phyloP scores from a whole-genome alignment of 2,113 vertebrate genomes.

The Etia nguti region DNA sequence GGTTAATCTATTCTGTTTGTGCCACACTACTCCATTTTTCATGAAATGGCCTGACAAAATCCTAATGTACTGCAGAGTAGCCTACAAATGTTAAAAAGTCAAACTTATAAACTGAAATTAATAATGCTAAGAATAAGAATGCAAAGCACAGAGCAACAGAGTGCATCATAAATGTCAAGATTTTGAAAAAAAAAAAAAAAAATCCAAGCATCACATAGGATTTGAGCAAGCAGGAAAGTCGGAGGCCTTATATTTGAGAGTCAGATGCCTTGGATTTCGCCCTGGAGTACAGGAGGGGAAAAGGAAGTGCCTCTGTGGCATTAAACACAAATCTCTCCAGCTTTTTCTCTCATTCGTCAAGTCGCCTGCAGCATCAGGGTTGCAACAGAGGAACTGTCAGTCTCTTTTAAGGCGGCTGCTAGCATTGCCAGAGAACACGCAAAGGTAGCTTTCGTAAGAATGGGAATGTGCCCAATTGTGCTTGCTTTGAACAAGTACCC shows the following conservation, averaged over 20 bases:
- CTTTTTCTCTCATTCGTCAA: slow-evolving; percentile 33
- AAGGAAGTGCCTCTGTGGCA: slow-evolving; percentile 25
- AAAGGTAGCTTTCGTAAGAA: slow-evolving; percentile 3
- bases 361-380: slow-evolving; percentile 44
- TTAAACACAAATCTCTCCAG: slow-evolving; percentile 36
- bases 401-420: slow-evolving; percentile 33
- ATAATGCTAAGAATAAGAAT: neutral
- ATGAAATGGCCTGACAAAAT: neutral
- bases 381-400: slow-evolving; percentile 35
- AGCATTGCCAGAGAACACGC: slow-evolving; percentile 34
- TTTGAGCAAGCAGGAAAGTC: slow-evolving; percentile 10
- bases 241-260: neutral
- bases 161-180: neutral
- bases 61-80: neutral
- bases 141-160: neutral
- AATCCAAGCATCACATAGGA: neutral
- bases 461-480: slow-evolving; percentile 13
- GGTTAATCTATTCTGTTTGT: slow-evolving; percentile 15
- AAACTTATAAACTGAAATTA: neutral
- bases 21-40: neutral
- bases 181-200: neutral
- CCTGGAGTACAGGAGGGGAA: neutral
- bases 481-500: slow-evolving; percentile 18
- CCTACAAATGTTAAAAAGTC: neutral
- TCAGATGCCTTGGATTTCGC: neutral